phyloP scores from a whole-genome alignment of 2,888 invertebrate genomes.

The Leucania comma region DNA sequence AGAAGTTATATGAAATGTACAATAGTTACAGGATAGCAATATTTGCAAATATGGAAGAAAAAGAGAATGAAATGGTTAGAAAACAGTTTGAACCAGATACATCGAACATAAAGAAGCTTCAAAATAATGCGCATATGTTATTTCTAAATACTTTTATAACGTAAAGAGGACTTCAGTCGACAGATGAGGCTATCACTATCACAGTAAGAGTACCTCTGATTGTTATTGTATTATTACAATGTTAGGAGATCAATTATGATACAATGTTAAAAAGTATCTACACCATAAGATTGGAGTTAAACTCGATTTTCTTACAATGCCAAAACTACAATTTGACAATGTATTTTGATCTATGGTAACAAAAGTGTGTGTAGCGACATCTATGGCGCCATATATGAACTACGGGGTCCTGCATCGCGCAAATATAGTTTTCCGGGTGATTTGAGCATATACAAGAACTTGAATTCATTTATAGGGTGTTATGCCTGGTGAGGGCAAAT shows the following conservation, averaged over 20 bases:
- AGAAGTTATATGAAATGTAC: conserved; percentile 68
- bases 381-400: no score
- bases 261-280: conserved; percentile 78
- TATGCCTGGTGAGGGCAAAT: no score
- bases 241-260: conserved; percentile 84
- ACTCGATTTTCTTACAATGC: conserved; percentile 67
- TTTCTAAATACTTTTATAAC: conserved; percentile 82
- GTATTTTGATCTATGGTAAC: no score
- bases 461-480: no score
- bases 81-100: conserved; percentile 67
- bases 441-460: no score
- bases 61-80: conserved; percentile 59
- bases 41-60: conserved; percentile 34
- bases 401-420: no score
- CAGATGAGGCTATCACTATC: no score
- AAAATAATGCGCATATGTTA: conserved; percentile 75
- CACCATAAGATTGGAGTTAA: conserved; percentile 72
- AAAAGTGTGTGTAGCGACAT: no score
- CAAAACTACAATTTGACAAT: no score
- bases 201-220: no score
- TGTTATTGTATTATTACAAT: conserved; percentile 84
- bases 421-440: no score
- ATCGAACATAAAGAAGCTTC: conserved; percentile 63
- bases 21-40: conserved; percentile 56
- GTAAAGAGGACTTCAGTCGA: no score